phyloP scores from a whole-genome alignment of 2,113 vertebrate genomes.

The Circaetus gallicus region DNA sequence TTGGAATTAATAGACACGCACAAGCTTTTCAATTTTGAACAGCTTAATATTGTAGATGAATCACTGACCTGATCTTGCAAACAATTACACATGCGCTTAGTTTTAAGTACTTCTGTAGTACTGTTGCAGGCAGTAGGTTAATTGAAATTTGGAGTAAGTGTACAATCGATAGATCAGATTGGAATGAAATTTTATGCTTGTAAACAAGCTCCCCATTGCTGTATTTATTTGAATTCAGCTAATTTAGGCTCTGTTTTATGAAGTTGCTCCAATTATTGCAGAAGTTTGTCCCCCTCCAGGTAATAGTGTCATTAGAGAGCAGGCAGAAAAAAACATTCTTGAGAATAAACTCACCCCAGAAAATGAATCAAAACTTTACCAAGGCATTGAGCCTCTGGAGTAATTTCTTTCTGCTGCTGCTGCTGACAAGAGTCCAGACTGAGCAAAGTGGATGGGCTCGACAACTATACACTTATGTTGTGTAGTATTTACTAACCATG shows the following conservation, averaged over 20 bases:
- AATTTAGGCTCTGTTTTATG: neutral
- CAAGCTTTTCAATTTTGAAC: neutral
- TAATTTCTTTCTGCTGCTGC: neutral
- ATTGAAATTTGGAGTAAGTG: neutral
- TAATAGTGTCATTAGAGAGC: neutral
- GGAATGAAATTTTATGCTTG: neutral
- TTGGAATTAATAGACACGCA: neutral
- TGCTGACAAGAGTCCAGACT: neutral
- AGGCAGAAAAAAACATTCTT: neutral
- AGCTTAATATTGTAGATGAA: neutral
- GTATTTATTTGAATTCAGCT: neutral
- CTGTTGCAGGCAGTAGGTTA: neutral
- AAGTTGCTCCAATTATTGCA: neutral
- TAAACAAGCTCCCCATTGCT: neutral
- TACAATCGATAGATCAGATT: neutral
- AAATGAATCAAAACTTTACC: neutral
- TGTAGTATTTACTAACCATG: neutral
- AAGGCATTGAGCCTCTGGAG: neutral
- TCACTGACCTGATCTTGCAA: neutral
- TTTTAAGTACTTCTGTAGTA: neutral
- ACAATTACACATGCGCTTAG: neutral
- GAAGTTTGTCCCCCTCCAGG: neutral
- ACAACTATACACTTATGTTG: rapidly evolving
- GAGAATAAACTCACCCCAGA: neutral
- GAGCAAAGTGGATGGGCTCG: neutral